Evolutionary conservation across 64 coral and sea anemone genomes (phyloP).

Genomic region (Hydrozoanthus tunicans): DNA sequence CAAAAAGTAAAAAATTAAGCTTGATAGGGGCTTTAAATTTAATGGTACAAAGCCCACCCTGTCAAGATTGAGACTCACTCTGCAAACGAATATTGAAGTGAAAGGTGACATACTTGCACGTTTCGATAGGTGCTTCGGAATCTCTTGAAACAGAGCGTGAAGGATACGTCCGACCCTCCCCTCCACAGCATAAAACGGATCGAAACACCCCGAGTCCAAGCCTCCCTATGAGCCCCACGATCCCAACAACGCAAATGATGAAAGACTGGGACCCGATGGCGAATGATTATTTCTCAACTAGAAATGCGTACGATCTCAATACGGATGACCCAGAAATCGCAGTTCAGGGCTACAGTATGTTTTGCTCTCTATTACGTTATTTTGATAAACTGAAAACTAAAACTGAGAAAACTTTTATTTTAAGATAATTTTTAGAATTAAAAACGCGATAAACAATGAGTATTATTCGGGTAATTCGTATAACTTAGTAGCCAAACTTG

Average conservation of each 20-base stretch:
- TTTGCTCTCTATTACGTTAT: not conserved
- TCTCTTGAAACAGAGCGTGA: not conserved
- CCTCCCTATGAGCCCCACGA: conserved; percentile 36
- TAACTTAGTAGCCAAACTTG: too few species aligned
- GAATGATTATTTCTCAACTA: conserved; percentile 76
- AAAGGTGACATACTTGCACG: not conserved
- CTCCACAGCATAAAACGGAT: not conserved
- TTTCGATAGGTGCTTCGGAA: not conserved
- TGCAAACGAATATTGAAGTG: not conserved
- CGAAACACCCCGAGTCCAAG: not conserved
- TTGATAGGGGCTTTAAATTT: not conserved
- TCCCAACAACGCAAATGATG: conserved; percentile 45
- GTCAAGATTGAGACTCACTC: too few species aligned
- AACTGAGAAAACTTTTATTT: too few species aligned
- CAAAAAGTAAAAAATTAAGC: too few species aligned
- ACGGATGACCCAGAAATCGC: conserved; percentile 88
- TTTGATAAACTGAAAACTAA: not conserved
- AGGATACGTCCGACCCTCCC: conserved; percentile 1
- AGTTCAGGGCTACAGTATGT: conserved; percentile 88
- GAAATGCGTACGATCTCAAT: conserved; percentile 78
- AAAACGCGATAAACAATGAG: not conserved
- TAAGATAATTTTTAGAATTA: not conserved
- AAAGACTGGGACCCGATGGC: conserved; percentile 82
- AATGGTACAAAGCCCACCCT: not conserved
- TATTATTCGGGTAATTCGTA: too few species aligned